Evolutionary conservation across 2,113 vertebrate genomes (phyloP).

Genomic region (Syngnathus floridae): DNA sequence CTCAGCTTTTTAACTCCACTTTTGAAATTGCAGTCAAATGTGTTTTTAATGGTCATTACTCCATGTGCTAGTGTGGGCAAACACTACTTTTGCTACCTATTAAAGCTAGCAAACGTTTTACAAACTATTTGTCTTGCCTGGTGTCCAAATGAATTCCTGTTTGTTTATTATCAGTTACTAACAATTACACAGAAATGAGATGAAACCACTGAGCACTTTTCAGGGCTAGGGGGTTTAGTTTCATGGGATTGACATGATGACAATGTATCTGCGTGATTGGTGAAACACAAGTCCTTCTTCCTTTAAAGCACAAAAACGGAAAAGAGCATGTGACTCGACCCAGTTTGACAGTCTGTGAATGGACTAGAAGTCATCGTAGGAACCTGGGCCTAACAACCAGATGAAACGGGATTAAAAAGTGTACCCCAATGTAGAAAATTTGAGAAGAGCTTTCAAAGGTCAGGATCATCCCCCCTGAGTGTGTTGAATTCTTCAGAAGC

Average conservation of each 20-base stretch:
- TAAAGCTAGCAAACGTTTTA: no score
- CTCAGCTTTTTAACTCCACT: background rate
- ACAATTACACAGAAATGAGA: background rate
- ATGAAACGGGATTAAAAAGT: background rate
- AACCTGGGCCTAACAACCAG: background rate
- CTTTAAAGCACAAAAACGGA: conserved; percentile 1
- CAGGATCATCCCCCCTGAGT: conserved; percentile 77
- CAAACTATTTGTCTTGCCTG: no score
- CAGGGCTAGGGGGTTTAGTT: background rate
- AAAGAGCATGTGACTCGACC: background rate
- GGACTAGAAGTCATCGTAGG: background rate
- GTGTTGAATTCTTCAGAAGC: conserved; percentile 83
- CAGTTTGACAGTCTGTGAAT: background rate
- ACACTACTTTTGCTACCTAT: no score
- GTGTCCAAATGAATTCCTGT: no score
- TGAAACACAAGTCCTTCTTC: background rate
- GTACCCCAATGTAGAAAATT: no score
- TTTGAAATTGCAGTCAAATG: background rate
- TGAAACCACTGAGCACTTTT: background rate
- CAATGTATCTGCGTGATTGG: background rate
- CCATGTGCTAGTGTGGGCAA: no score
- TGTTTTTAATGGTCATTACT: background rate
- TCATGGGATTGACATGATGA: background rate
- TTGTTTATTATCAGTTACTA: background rate
- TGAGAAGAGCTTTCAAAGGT: conserved; percentile 32